Percentiles rank a stretch among this genome's conserved stretches.
These are phyloP conservation scores for Lophotriccus pileatus DNA, from an alignment of 2,797 vertebrate genomes.

Conservation along the genomic window DNA sequence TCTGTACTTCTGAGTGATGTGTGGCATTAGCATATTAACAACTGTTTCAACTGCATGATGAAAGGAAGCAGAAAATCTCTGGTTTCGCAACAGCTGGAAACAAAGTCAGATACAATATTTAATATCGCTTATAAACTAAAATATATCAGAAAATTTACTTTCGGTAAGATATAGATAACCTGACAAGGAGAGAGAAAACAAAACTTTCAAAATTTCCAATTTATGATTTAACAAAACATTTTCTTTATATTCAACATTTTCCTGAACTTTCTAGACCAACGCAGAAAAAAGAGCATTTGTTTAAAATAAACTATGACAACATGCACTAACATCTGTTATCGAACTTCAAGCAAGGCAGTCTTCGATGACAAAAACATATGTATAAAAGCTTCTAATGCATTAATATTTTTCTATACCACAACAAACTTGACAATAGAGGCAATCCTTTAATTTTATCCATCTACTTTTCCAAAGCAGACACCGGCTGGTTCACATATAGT, in stretches of 20 bases:
- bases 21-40: slow-evolving; percentile 96
- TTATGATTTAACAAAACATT: neutral
- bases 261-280: neutral
- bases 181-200: neutral
- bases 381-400: neutral
- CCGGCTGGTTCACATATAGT: neutral
- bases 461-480: neutral
- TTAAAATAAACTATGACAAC: neutral
- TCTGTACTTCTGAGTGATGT: slow-evolving; percentile 97
- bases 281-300: neutral
- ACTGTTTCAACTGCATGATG: slow-evolving; percentile 95
- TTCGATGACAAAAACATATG: neutral
- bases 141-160: neutral
- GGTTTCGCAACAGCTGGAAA: slow-evolving; percentile 89
- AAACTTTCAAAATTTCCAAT: neutral
- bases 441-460: neutral
- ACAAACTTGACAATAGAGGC: neutral
- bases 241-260: neutral
- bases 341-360: neutral
- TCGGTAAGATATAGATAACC: neutral
- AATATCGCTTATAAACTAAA: neutral
- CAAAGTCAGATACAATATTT: neutral
- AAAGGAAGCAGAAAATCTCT: slow-evolving; percentile 94
- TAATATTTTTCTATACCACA: neutral
- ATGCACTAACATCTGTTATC: neutral